A percentile compares a stretch with the other conserved stretches of the same genome.
Evolutionary conservation across 2,113 vertebrate species (phyloP).

Genomic region (Pollachius pollachius): DNA sequence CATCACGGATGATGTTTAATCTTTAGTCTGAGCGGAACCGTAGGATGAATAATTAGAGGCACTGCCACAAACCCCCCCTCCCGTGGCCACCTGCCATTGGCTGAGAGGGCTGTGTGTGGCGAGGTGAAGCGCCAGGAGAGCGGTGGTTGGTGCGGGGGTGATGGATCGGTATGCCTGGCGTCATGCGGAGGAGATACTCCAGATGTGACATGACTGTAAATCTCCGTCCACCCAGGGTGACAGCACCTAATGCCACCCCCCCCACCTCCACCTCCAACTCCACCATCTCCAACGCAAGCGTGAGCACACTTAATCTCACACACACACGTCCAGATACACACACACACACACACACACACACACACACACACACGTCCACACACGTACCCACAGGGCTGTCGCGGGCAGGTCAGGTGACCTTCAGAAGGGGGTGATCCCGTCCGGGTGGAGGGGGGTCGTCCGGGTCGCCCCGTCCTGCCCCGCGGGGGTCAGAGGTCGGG

Average conservation of each 20-base stretch:
- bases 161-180: conserved; percentile 52
- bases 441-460: too few species aligned
- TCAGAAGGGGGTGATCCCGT: too few species aligned
- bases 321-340: too few species aligned
- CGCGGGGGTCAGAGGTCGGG: too few species aligned
- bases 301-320: conserved; percentile 12
- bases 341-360: too few species aligned
- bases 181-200: conserved; percentile 54
- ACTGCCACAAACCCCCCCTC: neutral
- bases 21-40: too few species aligned
- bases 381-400: too few species aligned
- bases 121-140: neutral
- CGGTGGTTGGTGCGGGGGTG: neutral
- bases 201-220: conserved; percentile 45
- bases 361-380: too few species aligned
- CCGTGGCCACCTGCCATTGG: conserved; percentile 31
- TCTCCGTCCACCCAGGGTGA: conserved; percentile 44
- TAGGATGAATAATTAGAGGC: conserved; percentile 18
- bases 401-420: too few species aligned
- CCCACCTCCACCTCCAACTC: neutral
- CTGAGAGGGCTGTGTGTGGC: conserved; percentile 13
- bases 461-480: too few species aligned
- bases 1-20: too few species aligned
- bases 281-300: too few species aligned
- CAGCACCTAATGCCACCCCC: conserved; percentile 30